These are phyloP conservation scores for Formicarius rufipectus DNA, from an alignment of 2,113 vertebrate species.

Conservation along the genomic window DNA sequence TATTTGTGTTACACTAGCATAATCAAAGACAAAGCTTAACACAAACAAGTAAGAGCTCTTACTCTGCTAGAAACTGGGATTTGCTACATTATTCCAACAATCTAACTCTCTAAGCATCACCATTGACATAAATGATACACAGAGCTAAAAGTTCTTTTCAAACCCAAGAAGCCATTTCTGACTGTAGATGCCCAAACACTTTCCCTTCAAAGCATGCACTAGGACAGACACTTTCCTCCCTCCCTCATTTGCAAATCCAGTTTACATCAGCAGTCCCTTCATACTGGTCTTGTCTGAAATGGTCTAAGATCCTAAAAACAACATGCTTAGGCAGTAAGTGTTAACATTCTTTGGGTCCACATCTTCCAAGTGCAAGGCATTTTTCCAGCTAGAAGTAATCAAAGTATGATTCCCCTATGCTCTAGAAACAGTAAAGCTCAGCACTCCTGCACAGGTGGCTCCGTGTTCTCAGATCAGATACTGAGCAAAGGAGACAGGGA, in stretches of 20 bases:
- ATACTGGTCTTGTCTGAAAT: background rate
- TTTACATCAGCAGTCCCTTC: background rate
- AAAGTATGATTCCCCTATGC: background rate
- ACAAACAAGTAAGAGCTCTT: background rate
- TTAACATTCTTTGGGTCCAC: background rate
- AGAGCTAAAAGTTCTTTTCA: background rate
- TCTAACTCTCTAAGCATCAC: background rate
- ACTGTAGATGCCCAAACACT: background rate
- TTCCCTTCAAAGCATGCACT: background rate
- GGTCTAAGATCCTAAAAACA: background rate
- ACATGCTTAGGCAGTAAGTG: fast-evolving
- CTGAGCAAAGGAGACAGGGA: background rate
- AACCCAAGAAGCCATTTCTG: background rate
- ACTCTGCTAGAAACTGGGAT: background rate
- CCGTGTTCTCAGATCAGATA: background rate
- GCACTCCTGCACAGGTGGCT: background rate
- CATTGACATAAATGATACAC: background rate
- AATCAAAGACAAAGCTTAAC: background rate
- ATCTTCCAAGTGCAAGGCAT: background rate
- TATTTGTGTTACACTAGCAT: background rate
- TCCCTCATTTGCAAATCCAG: background rate
- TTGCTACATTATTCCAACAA: background rate
- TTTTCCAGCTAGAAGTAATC: background rate
- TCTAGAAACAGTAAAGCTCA: background rate
- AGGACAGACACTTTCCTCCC: background rate